phyloP scores from a whole-genome alignment of 1,140 invertebrate species.

The Euura lappo region DNA sequence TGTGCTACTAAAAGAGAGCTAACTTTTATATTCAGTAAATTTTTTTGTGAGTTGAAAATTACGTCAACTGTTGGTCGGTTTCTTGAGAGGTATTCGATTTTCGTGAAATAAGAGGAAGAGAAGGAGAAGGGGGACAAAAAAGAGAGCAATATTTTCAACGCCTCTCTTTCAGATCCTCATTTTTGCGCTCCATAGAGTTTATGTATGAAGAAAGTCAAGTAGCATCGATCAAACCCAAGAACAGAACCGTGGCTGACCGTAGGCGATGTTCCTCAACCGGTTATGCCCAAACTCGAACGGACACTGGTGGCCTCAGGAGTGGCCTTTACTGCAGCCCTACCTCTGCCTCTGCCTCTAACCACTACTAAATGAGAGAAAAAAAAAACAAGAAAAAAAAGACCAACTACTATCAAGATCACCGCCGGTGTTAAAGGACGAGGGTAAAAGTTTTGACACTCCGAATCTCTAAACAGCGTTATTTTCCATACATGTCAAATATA shows the following conservation, averaged over 20 bases:
- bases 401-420: background rate
- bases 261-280: constrained; percentile 2
- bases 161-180: too few species aligned
- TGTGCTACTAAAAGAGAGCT: too few species aligned
- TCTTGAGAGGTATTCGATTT: too few species aligned
- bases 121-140: too few species aligned
- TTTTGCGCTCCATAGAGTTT: too few species aligned
- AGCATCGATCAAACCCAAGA: background rate
- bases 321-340: background rate
- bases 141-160: too few species aligned
- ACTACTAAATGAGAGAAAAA: background rate
- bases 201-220: background rate
- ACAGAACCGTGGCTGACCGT: background rate
- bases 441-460: background rate
- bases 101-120: too few species aligned
- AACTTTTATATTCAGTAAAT: too few species aligned
- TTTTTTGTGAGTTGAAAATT: too few species aligned
- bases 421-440: background rate
- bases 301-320: background rate
- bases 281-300: background rate
- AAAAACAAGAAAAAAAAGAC: background rate
- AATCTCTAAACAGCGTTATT: background rate
- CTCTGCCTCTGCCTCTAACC: background rate
- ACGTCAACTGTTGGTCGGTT: too few species aligned
- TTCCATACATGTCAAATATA: background rate